Conservation (phyloP, 2,113 vertebrate species). For the Himantopus leucocephalus region DNA sequence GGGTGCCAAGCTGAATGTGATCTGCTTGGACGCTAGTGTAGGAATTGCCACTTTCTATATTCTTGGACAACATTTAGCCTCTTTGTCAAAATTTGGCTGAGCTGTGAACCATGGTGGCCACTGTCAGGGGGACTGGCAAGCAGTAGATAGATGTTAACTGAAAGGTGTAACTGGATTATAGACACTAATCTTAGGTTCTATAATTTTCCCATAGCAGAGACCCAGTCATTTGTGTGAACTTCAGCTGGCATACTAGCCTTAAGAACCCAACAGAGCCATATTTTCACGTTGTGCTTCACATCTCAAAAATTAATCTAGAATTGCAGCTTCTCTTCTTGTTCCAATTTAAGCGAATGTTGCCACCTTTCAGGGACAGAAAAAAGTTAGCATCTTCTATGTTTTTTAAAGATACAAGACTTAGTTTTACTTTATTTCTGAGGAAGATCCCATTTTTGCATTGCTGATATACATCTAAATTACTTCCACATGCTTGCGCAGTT, state of each 20-base stretch:
- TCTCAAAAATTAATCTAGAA: neutral
- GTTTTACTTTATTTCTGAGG: neutral
- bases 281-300: neutral
- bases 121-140: neutral
- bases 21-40: neutral
- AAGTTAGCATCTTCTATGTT: neutral
- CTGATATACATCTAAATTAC: neutral
- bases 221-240: neutral
- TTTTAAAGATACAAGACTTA: neutral
- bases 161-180: neutral
- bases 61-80: neutral
- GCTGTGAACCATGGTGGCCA: neutral
- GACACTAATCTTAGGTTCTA: neutral
- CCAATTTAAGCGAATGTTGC: neutral
- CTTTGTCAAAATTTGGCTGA: neutral
- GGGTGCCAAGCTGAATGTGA: neutral
- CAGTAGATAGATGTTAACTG: neutral
- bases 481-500: rapidly evolving
- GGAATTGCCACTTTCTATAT: neutral
- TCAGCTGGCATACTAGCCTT: neutral
- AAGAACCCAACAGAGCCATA: neutral
- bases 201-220: neutral
- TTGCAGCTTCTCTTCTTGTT: neutral
- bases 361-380: neutral
- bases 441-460: neutral